Evolutionary conservation across 2,888 invertebrate species (phyloP).

Genomic region (Scrobipalpa atriplicella): DNA sequence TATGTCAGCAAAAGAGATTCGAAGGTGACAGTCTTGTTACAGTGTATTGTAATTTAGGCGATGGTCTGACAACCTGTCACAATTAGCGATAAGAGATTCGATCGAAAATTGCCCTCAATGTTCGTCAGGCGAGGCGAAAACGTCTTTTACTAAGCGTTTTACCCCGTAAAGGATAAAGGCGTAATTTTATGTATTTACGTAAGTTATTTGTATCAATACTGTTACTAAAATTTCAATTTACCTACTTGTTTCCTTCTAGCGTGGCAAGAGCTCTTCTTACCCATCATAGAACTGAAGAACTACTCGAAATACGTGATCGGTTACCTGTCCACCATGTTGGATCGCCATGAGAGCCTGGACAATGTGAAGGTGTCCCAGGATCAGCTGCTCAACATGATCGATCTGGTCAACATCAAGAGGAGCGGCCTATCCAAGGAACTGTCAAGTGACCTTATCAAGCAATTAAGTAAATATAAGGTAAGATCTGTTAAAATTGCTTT

Average conservation of each 20-base stretch:
- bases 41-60: no score
- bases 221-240: neutral
- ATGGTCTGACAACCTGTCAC: no score
- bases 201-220: no score
- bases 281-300: constrained; percentile 87
- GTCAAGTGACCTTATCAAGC: constrained; percentile 78
- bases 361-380: constrained; percentile 72
- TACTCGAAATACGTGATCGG: constrained; percentile 85
- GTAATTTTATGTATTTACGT: no score
- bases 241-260: constrained; percentile 66
- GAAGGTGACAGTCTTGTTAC: no score
- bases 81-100: no score
- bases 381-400: constrained; percentile 83
- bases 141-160: no score
- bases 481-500: constrained; percentile 35
- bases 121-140: no score
- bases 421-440: constrained; percentile 80
- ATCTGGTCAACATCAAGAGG: constrained; percentile 82
- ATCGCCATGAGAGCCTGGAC: constrained; percentile 65
- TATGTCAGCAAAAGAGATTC: no score
- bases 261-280: constrained; percentile 89
- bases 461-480: constrained; percentile 83
- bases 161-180: no score
- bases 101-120: no score
- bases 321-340: constrained; percentile 83